A percentile compares a stretch with the other conserved stretches of the same genome.
These are phyloP conservation scores for Dinomys branickii DNA, from an alignment of 2,113 vertebrate genomes.

Conservation along the genomic window DNA sequence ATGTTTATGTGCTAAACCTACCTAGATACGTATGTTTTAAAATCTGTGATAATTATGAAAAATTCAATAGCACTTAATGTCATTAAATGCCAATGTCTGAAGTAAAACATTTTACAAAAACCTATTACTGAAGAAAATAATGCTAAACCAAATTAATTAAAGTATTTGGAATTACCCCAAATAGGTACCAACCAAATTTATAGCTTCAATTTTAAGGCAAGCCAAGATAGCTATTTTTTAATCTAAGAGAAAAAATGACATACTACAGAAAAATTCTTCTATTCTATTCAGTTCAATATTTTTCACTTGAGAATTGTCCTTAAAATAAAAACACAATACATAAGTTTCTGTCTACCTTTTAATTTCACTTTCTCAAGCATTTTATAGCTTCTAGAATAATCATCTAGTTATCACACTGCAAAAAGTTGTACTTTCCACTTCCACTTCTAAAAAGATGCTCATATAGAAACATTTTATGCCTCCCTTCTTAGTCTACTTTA, in stretches of 20 bases:
- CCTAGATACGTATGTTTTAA: neutral
- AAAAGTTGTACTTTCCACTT: slow-evolving; percentile 27
- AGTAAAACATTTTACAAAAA: slow-evolving; percentile 46
- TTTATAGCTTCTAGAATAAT: slow-evolving; percentile 28
- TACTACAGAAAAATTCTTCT: neutral
- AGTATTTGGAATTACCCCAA: slow-evolving; percentile 22
- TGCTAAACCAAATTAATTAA: neutral
- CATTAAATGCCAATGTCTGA: slow-evolving; percentile 8
- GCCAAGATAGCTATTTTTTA: neutral
- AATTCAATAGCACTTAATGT: slow-evolving; percentile 30
- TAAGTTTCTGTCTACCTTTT: slow-evolving; percentile 46
- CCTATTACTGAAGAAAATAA: slow-evolving; percentile 6
- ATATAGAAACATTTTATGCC: neutral
- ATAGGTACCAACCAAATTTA: slow-evolving; percentile 43
- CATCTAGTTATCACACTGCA: neutral
- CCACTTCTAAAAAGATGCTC: neutral
- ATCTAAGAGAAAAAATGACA: slow-evolving; percentile 26
- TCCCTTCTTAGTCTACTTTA: neutral
- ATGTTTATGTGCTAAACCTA: slow-evolving; percentile 16
- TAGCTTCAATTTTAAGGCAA: slow-evolving; percentile 48
- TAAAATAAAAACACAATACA: slow-evolving; percentile 34
- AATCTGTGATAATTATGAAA: slow-evolving; percentile 17
- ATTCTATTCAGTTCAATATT: slow-evolving; percentile 16
- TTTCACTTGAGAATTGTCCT: neutral
- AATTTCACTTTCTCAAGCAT: slow-evolving; percentile 24